A percentile compares a stretch with the other conserved stretches of the same genome.
Conservation (phyloP, 1,140 invertebrate genomes). For the Drosophila chauvacae region DNA sequence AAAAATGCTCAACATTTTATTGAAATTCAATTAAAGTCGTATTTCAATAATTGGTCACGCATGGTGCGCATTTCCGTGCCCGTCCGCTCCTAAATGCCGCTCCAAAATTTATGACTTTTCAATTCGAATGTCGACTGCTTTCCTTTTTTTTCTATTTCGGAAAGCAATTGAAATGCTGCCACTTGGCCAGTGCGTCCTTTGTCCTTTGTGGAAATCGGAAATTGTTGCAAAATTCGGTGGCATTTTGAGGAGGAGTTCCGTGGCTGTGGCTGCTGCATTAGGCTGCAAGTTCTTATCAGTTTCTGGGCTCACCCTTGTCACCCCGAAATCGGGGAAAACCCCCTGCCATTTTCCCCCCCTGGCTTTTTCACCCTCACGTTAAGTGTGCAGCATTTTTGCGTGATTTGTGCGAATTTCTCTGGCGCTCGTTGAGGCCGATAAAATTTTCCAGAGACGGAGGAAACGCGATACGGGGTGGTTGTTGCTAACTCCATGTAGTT, state of each 20-base stretch:
- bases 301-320: constrained; percentile 48
- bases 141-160: constrained; percentile 4
- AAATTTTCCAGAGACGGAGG: constrained; percentile 36
- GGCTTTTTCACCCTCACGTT: constrained; percentile 67
- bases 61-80: constrained; percentile 79
- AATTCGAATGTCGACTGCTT: constrained; percentile 37
- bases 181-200: constrained; percentile 53
- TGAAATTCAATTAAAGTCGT: constrained; percentile 83
- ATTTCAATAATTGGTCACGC: constrained; percentile 83
- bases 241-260: constrained; percentile 38
- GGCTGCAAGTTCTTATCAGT: constrained; percentile 78
- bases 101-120: constrained; percentile 76
- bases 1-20: constrained; percentile 77
- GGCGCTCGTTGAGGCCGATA: constrained; percentile 54
- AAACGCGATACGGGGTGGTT: constrained; percentile 37
- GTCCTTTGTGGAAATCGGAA: constrained; percentile 64
- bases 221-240: constrained; percentile 65
- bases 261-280: constrained; percentile 60
- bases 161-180: constrained; percentile 76
- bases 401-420: constrained; percentile 78
- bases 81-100: constrained; percentile 66
- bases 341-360: not conserved
- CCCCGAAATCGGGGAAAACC: constrained; percentile 11
- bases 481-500: constrained; percentile 38
- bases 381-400: constrained; percentile 79